phyloP scores from a whole-genome alignment of 2,888 invertebrate species.

The Agonum fuliginosum region DNA sequence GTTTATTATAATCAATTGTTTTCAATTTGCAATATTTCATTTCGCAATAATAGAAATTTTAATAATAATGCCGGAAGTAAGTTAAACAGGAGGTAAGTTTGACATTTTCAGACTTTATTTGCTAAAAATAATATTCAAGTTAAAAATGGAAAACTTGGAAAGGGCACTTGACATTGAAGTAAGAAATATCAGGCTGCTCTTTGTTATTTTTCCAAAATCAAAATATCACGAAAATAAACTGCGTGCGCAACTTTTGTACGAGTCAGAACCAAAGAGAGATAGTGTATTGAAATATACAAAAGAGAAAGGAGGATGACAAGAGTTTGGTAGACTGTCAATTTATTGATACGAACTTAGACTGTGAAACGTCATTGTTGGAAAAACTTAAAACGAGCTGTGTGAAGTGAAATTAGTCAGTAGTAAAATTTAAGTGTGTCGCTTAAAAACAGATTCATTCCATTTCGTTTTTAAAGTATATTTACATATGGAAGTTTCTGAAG shows the following conservation, averaged over 20 bases:
- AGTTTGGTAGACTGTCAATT: slow-evolving; percentile 50
- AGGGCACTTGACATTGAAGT: slow-evolving; percentile 50
- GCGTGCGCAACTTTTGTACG: slow-evolving; percentile 63
- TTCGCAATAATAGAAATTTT: slow-evolving; percentile 30
- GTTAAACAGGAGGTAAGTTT: slow-evolving; percentile 12
- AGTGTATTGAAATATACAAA: slow-evolving; percentile 18
- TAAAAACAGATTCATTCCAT: slow-evolving; percentile 32
- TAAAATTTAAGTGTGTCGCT: slow-evolving; percentile 39
- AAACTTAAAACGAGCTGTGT: slow-evolving; percentile 41
- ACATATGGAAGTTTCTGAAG: background rate
- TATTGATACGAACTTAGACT: slow-evolving; percentile 57
- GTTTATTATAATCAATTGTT: background rate
- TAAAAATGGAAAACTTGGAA: slow-evolving; percentile 57
- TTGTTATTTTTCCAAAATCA: slow-evolving; percentile 58
- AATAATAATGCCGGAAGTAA: slow-evolving; percentile 31
- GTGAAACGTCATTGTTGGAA: slow-evolving; percentile 52
- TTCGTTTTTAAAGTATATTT: slow-evolving; percentile 11
- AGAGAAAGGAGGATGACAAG: slow-evolving; percentile 28
- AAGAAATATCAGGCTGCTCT: slow-evolving; percentile 45
- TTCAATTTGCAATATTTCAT: background rate
- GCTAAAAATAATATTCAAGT: slow-evolving; percentile 53
- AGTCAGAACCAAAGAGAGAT: slow-evolving; percentile 59
- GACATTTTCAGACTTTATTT: slow-evolving; percentile 31
- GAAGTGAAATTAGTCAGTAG: slow-evolving; percentile 51
- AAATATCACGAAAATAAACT: slow-evolving; percentile 61